phyloP scores from a whole-genome alignment of 2,797 vertebrate genomes.

The Pantherophis alleghaniensis region DNA sequence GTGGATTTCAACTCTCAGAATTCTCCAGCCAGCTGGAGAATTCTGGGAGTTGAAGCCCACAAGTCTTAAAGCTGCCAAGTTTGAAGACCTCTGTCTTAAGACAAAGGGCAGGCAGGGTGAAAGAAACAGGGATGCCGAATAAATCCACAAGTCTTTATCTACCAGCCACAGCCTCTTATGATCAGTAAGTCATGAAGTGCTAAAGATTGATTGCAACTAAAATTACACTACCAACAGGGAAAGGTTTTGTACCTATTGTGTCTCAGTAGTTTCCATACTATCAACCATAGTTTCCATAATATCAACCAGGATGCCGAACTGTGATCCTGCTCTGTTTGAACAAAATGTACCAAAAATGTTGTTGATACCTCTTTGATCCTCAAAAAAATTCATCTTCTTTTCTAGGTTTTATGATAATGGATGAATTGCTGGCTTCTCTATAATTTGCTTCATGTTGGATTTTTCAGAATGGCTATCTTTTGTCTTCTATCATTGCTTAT shows the following conservation, averaged over 20 bases:
- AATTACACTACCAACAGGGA: not conserved
- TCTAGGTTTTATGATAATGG: not conserved
- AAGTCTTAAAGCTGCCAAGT: too few species aligned
- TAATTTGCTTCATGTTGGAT: not conserved
- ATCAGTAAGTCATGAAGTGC: not conserved
- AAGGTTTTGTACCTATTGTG: not conserved
- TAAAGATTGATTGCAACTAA: not conserved
- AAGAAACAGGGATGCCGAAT: not conserved
- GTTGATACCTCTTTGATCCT: not conserved
- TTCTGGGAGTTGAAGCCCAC: too few species aligned
- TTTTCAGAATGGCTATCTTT: not conserved
- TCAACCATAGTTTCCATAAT: not conserved
- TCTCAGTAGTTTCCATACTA: not conserved
- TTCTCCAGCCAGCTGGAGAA: too few species aligned
- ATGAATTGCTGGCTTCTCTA: not conserved
- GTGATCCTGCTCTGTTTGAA: not conserved
- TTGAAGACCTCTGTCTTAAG: not conserved
- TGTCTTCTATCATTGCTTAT: not conserved
- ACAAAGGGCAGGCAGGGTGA: not conserved
- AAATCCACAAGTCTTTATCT: not conserved
- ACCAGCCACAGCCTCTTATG: not conserved
- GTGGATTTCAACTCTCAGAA: too few species aligned
- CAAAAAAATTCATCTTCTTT: not conserved
- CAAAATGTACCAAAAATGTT: not conserved
- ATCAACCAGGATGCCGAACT: not conserved